Percentiles rank a stretch among this genome's conserved stretches.
phyloP scores from a whole-genome alignment of 2,113 vertebrate genomes.

The Podarcis raffonei region DNA sequence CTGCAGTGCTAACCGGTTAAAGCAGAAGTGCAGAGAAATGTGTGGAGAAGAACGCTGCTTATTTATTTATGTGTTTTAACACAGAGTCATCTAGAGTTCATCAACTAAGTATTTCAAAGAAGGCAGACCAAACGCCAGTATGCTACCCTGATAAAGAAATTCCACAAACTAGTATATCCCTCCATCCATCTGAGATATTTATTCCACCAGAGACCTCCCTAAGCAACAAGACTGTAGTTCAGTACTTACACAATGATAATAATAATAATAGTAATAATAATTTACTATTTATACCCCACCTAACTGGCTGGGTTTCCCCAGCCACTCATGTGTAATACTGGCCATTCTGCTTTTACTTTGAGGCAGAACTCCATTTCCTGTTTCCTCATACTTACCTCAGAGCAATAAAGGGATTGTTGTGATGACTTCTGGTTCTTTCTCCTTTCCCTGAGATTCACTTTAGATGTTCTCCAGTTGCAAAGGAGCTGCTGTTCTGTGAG shows the following conservation, averaged over 20 bases:
- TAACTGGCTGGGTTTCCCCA: no score
- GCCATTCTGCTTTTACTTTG: not conserved
- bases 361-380: not conserved
- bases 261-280: no score
- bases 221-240: not conserved
- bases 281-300: no score
- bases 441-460: not conserved
- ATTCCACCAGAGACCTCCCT: not conserved
- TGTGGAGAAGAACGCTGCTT: not conserved
- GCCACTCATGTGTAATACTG: not conserved
- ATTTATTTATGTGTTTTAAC: not conserved
- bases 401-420: not conserved
- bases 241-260: not conserved
- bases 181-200: not conserved
- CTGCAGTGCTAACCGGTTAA: not conserved
- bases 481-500: not conserved
- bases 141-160: not conserved
- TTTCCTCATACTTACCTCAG: not conserved
- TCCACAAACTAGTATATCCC: not conserved
- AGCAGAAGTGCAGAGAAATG: not conserved
- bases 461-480: not conserved
- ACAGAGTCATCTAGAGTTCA: not conserved
- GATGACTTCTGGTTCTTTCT: not conserved
- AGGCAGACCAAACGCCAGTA: conserved; percentile 1
- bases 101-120: not conserved